Conservation (phyloP, 2,113 vertebrate genomes). For the Sterna hirundo region DNA sequence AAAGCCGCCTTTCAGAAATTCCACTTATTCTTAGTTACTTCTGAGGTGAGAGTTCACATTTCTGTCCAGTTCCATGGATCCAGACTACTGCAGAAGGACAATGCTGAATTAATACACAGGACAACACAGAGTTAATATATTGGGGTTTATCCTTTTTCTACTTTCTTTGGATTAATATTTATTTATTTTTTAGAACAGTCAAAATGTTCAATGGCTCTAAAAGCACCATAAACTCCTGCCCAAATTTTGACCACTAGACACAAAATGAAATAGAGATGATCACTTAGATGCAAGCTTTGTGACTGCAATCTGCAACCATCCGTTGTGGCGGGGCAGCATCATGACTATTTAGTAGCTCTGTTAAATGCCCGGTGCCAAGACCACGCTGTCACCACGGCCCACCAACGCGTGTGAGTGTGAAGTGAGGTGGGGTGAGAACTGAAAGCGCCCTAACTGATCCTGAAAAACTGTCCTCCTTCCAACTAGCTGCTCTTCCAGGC, state of each 20-base stretch:
- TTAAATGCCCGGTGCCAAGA: background rate
- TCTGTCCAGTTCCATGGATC: background rate
- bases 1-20: background rate
- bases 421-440: background rate
- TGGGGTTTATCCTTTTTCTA: background rate
- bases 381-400: background rate
- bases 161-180: background rate
- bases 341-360: background rate
- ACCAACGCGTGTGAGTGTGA: accelerated
- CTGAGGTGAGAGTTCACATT: background rate
- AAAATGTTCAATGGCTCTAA: background rate
- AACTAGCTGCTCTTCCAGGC: background rate
- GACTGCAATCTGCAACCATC: accelerated
- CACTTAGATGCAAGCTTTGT: too few relatives aligned
- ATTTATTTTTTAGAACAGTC: background rate
- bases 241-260: background rate
- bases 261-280: background rate
- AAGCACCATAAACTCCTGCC: background rate
- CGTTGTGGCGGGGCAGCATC: background rate
- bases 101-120: background rate
- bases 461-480: background rate
- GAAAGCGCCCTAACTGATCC: background rate
- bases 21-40: background rate
- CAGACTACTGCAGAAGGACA: background rate
- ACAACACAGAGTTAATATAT: background rate